Base-by-base conservation (phyloP, 2,113 vertebrate species). In the Phocoena phocoena region DNA sequence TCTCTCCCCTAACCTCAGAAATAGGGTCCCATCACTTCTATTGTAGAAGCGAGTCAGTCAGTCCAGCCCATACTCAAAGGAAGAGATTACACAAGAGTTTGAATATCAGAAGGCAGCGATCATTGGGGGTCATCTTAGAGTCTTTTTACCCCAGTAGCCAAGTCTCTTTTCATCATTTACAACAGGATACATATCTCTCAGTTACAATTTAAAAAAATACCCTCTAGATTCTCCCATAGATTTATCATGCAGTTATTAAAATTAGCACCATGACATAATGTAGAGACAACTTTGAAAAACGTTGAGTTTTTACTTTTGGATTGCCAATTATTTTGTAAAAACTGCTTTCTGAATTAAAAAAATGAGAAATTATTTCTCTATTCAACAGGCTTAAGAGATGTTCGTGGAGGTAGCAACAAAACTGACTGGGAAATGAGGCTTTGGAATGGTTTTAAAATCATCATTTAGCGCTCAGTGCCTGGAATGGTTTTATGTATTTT, bases 401-500 rank as follows among this genome's bases (percentile, higher is more conserved):
- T 44, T 79, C 0, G 58, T 79, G 18, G 44, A 85, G 71, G 25
- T 62, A 18, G 11, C 41, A 77, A 20, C 63, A 85, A 95, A 44
- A 81, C 9, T 84, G 11, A 81, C 9, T 84, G 14, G 88, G 36
- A 91, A 53, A 82, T 71, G 8, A 38, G 14, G 70, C 6, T 58
- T 71, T 62, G 28, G 9, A 73, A 47, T 88, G 36, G n/a, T 65
- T 95, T 96, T 83, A 55, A 86, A 96, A 86, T 62, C 23, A 89
- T n/a, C 2, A 77, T 50, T 82, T 92, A 83, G 31, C 60, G 70
- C 23, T 36, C 28, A 41, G 1, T 83, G 6, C 10, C 25, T 90
- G 44, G 33, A 81, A 86, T 79, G 1, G 17, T 15, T 67, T 74
- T 92, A 60, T 88, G 26, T 58, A 4, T 77, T 73, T 96, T 93